phyloP scores from a whole-genome alignment of 2,888 invertebrate genomes.

The Drosophila gaucha region DNA sequence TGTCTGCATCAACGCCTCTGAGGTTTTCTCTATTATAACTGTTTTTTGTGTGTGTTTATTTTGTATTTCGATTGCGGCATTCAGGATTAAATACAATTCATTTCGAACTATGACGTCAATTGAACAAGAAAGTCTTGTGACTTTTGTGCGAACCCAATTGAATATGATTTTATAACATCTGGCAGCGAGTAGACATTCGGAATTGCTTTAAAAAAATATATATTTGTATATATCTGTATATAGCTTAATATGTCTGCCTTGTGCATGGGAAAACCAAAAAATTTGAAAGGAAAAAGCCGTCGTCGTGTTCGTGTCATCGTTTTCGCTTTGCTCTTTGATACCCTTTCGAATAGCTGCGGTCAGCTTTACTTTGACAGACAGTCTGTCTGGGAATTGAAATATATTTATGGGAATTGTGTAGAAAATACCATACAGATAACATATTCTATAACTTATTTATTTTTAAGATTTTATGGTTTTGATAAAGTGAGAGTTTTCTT shows the following conservation, averaged over 20 bases:
- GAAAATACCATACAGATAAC: neutral
- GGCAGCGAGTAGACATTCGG: conserved; percentile 26
- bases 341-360: conserved; percentile 5
- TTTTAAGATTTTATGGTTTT: too few species aligned
- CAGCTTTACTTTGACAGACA: neutral
- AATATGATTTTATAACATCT: conserved; percentile 40
- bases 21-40: neutral
- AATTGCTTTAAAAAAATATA: conserved; percentile 35
- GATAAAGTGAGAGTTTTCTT: too few species aligned
- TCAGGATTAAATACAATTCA: conserved; percentile 3
- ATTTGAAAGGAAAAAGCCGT: conserved; percentile 51
- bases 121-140: conserved; percentile 29
- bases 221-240: conserved; percentile 6
- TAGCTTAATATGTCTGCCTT: conserved; percentile 32
- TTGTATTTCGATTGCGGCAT: neutral
- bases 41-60: neutral
- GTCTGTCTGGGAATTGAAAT: neutral
- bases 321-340: conserved; percentile 32
- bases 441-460: too few species aligned
- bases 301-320: conserved; percentile 37
- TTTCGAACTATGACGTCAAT: conserved; percentile 32
- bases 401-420: neutral
- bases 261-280: conserved; percentile 64
- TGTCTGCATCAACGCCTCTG: too few species aligned
- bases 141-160: conserved; percentile 23